A percentile compares a stretch with the other conserved stretches of the same genome.
Conservation (phyloP, 2,113 vertebrate species). For the Heliornis fulica region DNA sequence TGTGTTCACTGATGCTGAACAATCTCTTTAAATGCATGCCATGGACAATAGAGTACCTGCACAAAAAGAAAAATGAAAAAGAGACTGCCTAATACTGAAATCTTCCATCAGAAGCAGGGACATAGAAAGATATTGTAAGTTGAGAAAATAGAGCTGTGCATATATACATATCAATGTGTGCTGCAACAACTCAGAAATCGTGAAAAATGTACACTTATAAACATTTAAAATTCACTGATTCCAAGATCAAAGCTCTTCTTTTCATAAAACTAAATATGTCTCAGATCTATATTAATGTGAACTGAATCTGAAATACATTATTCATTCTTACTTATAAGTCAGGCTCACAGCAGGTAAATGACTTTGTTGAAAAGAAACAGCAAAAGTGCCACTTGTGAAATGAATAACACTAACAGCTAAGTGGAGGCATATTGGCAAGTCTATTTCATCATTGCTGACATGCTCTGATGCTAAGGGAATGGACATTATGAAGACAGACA, state of each 20-base stretch:
- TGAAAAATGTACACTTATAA: slow-evolving; percentile 29
- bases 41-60: slow-evolving; percentile 84
- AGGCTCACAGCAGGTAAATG: slow-evolving; percentile 18
- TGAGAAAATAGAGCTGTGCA: slow-evolving; percentile 1
- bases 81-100: not conserved
- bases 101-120: not conserved
- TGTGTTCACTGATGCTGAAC: slow-evolving; percentile 84
- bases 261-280: slow-evolving; percentile 18
- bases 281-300: slow-evolving; percentile 43
- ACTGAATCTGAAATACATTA: slow-evolving; percentile 44
- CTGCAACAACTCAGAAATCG: not conserved
- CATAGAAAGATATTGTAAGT: not conserved
- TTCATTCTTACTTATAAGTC: slow-evolving; percentile 32
- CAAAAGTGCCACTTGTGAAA: slow-evolving; percentile 42
- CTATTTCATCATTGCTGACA: slow-evolving; percentile 35
- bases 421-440: slow-evolving; percentile 23
- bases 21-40: slow-evolving; percentile 60
- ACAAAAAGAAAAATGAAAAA: not conserved
- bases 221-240: slow-evolving; percentile 37
- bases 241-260: slow-evolving; percentile 58
- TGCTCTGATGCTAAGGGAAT: not conserved
- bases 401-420: slow-evolving; percentile 46
- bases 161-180: not conserved
- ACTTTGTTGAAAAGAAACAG: slow-evolving; percentile 46
- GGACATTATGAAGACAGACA: not conserved